A percentile compares a stretch with the other conserved stretches of the same genome.
Conservation (phyloP, 2,888 invertebrate genomes). For the Lasiommata megera region DNA sequence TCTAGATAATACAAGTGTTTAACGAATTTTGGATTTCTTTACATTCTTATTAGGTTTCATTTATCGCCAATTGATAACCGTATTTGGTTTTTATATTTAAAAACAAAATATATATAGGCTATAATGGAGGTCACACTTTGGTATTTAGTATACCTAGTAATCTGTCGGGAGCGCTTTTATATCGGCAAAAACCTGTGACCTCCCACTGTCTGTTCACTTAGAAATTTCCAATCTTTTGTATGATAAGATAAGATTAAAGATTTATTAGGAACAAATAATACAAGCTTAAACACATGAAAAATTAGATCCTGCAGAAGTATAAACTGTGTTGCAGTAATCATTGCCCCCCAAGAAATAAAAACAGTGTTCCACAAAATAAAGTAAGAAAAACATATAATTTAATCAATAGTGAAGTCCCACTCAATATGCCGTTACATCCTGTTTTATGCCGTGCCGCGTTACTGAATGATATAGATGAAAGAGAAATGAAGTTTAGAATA, state of each 20-base stretch:
- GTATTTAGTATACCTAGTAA: background rate
- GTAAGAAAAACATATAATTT: too few relatives aligned
- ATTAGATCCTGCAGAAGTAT: too few relatives aligned
- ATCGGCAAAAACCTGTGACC: background rate
- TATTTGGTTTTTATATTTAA: background rate
- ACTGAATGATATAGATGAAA: too few relatives aligned
- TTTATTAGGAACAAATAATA: too few relatives aligned
- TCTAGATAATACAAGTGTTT: conserved; percentile 3
- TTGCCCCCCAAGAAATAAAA: too few relatives aligned
- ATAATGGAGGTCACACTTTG: background rate
- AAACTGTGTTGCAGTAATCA: too few relatives aligned
- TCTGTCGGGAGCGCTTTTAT: background rate
- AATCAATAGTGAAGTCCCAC: too few relatives aligned
- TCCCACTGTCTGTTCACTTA: background rate
- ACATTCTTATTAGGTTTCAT: conserved; percentile 18
- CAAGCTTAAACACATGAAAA: too few relatives aligned
- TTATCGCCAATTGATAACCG: conserved; percentile 15
- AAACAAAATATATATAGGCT: background rate
- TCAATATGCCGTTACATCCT: too few relatives aligned
- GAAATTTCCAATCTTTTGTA: background rate
- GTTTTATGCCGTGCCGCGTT: too few relatives aligned
- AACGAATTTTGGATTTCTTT: conserved; percentile 15
- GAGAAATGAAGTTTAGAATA: too few relatives aligned
- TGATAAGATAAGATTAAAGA: background rate
- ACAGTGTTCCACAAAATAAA: too few relatives aligned